Evolutionary conservation across 2,113 vertebrate genomes (phyloP).

Genomic region (Hydrochoerus hydrochaeris): DNA sequence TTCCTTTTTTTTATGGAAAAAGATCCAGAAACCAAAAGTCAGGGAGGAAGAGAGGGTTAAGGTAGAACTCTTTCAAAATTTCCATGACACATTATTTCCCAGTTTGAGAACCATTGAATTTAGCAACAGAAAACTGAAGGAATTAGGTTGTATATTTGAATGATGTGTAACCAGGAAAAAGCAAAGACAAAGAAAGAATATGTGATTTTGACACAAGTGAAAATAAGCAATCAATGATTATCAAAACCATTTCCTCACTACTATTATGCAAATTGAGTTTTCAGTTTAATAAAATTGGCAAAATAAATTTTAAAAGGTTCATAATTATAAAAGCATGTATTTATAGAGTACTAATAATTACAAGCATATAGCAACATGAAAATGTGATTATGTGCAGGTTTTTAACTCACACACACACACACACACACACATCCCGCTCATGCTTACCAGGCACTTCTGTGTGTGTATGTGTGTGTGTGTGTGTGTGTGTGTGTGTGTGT

Average conservation of each 20-base stretch:
- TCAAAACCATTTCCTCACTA: neutral
- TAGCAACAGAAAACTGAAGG: neutral
- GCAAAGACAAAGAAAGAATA: neutral
- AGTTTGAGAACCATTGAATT: neutral
- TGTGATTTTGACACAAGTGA: neutral
- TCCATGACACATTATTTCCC: neutral
- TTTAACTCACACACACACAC: neutral
- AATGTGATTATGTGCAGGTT: neutral
- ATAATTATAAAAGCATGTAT: neutral
- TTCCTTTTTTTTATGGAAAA: neutral
- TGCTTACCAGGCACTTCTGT: no score
- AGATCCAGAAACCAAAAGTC: neutral
- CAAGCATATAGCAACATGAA: neutral
- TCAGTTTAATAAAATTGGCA: neutral
- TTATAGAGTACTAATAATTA: neutral
- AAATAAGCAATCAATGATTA: conserved; percentile 17
- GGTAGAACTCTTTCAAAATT: neutral
- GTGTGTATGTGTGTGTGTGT: neutral
- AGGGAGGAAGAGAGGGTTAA: neutral
- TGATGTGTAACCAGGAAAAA: neutral
- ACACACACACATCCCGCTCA: no score
- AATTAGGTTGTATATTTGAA: neutral
- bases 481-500: neutral
- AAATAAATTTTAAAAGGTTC: neutral
- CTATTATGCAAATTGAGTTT: neutral